Evolutionary conservation across 2,888 invertebrate genomes (phyloP).

Genomic region (Hemithea aestivaria): DNA sequence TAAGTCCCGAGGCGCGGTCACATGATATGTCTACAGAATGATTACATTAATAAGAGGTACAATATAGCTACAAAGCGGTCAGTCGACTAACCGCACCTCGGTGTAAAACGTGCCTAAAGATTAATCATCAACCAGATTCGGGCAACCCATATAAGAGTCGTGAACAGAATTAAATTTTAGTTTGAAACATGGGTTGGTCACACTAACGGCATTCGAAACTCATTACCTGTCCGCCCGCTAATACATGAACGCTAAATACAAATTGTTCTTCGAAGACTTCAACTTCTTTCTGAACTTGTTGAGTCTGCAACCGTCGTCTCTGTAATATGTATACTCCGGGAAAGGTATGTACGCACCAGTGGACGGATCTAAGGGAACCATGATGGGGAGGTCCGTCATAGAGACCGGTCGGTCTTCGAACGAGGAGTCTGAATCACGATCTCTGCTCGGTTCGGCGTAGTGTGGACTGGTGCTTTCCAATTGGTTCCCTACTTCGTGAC

Average conservation of each 20-base stretch:
- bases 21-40: slow-evolving; percentile 27
- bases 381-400: slow-evolving; percentile 62
- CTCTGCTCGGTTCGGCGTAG: slow-evolving; percentile 60
- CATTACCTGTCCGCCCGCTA: slow-evolving; percentile 62
- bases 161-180: slow-evolving; percentile 41
- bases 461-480: slow-evolving; percentile 58
- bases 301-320: slow-evolving; percentile 51
- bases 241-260: slow-evolving; percentile 77
- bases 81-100: slow-evolving; percentile 19
- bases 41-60: too few species aligned
- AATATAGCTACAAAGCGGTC: too few species aligned
- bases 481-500: slow-evolving; percentile 54
- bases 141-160: slow-evolving; percentile 67
- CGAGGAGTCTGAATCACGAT: slow-evolving; percentile 48
- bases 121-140: slow-evolving; percentile 71
- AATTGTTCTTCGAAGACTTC: slow-evolving; percentile 62
- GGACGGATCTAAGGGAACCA: slow-evolving; percentile 58
- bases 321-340: slow-evolving; percentile 64
- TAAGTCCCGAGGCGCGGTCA: slow-evolving; percentile 36
- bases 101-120: slow-evolving; percentile 66
- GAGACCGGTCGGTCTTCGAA: slow-evolving; percentile 54
- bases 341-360: slow-evolving; percentile 64
- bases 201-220: slow-evolving; percentile 75
- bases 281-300: slow-evolving; percentile 50
- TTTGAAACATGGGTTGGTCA: slow-evolving; percentile 53